Base-by-base conservation (phyloP, 2,797 vertebrate genomes). In the Falco columbarius region DNA sequence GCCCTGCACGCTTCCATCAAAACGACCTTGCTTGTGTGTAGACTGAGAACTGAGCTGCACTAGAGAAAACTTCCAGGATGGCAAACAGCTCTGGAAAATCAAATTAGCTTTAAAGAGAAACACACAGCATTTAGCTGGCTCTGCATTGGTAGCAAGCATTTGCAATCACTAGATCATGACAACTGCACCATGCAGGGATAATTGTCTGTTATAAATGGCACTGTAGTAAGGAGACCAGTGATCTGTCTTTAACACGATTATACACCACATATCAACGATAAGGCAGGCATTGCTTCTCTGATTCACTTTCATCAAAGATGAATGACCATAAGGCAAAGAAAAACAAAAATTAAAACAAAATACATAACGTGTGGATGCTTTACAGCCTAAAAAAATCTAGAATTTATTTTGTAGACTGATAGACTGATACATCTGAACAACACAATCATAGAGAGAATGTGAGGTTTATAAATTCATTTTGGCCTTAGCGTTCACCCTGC, bases 201-300 rank as follows among this genome's bases (percentile, higher is more conserved):
- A 97, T 95, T 95, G 84, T 71, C 79, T 92, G 79, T 97, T 97
- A 93, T 75, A 97, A 96, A 96, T 96, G 91, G 94, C 66, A 87
- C 52, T 38, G 54, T 81, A 92, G 80, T 86, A 74, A 85, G 74
- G 63, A 97, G 93, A 90, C 58, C 94, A 91, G 85, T 81, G 95
- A 97, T 94, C 89, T 97, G 89, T 95, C 96, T 90, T 89, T 97
- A 96, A 97, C 82, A 2, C 54, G 91, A 96, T 97, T 97, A 93
- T 91, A 74, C 32, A 85, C 92, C 75, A 91, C 95, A 94, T 94
- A 95, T 95, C 95, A 92, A 90, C n/a, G 2, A 81, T 92, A 86
- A 95, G 73, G 82, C 87, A 86, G 91, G 86, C 82, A 88, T 18
- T 95, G 94, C 91, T 89, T n/a, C 83, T 90, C 91, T 95, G 91